Conservation (phyloP, 2,797 vertebrate genomes). For the Rhincodon typus region DNA sequence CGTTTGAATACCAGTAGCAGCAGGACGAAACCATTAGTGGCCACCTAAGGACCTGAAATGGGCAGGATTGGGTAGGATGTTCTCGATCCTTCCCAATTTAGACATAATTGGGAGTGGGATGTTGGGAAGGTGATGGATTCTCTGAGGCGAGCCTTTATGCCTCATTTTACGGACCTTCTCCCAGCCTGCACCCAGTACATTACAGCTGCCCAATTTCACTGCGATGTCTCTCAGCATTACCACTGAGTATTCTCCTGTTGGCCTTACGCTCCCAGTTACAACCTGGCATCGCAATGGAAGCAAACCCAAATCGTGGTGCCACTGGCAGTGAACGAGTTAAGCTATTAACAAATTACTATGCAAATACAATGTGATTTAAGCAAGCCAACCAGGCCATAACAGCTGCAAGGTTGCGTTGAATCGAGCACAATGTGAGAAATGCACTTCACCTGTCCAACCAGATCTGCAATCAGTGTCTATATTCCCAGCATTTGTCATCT, state of each 20-base stretch:
- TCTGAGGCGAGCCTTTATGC: no score
- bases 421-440: constrained; percentile 52
- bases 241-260: background rate
- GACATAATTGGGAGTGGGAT: no score
- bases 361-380: background rate
- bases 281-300: background rate
- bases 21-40: no score
- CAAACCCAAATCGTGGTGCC: background rate
- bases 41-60: no score
- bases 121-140: no score
- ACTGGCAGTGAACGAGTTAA: background rate
- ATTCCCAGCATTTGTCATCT: constrained; percentile 76
- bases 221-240: background rate
- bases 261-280: background rate
- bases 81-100: no score
- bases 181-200: no score
- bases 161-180: no score
- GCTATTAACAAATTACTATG: constrained; percentile 11
- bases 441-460: constrained; percentile 63
- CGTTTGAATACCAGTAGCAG: no score
- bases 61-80: no score
- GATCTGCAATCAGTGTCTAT: constrained; percentile 62
- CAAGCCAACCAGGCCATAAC: constrained; percentile 66
- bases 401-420: constrained; percentile 69
- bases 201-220: background rate